These are phyloP conservation scores for Rhynchomys soricoides DNA, from an alignment of 2,113 vertebrate species.

Conservation along the genomic window DNA sequence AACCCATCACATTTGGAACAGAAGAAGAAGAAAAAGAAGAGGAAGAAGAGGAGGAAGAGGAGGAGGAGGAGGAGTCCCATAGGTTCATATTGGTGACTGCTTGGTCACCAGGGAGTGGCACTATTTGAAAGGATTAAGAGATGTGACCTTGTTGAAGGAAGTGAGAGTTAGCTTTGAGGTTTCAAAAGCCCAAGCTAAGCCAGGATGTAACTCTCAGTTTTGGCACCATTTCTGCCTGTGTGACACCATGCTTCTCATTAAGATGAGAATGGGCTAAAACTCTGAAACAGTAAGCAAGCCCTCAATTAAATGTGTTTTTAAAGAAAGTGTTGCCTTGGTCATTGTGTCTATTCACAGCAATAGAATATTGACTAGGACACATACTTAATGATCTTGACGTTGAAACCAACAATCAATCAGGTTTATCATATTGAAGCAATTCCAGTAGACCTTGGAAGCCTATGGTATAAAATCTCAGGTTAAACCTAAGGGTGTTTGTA, in stretches of 20 bases:
- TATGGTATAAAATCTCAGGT: not conserved
- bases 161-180: not conserved
- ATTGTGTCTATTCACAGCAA: not conserved
- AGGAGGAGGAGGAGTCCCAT: no score
- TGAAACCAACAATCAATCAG: not conserved
- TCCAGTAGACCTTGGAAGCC: not conserved
- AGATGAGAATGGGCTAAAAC: not conserved
- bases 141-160: not conserved
- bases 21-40: no score
- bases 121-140: not conserved
- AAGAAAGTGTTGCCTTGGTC: not conserved
- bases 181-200: not conserved
- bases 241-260: not conserved
- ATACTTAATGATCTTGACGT: not conserved
- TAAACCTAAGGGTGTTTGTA: not conserved
- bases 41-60: no score
- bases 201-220: not conserved
- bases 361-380: not conserved
- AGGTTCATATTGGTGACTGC: not conserved
- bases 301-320: not conserved
- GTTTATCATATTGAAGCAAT: not conserved
- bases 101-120: not conserved
- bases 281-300: not conserved
- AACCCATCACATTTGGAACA: conserved; percentile 84
- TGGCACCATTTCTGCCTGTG: not conserved